Conservation (phyloP, 1,140 invertebrate genomes). For the Mylabris phalerata region DNA sequence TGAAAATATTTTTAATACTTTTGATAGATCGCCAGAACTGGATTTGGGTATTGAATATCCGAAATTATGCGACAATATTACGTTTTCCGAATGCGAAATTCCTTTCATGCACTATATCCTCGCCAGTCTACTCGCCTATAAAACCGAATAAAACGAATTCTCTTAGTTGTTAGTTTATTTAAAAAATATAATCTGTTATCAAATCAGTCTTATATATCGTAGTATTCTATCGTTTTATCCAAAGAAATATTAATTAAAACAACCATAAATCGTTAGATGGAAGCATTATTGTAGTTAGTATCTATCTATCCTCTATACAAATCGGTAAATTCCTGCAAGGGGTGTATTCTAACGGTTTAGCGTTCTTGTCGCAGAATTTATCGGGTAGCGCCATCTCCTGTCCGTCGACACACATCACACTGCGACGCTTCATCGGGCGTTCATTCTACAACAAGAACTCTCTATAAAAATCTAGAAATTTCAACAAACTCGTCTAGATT, state of each 20-base stretch:
- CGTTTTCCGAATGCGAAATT: constrained; percentile 14
- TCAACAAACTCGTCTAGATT: neutral
- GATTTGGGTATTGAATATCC: constrained; percentile 12
- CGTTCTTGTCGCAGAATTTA: constrained; percentile 52
- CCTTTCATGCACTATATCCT: constrained; percentile 24
- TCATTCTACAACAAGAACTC: constrained; percentile 34
- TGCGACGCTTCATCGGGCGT: constrained; percentile 53
- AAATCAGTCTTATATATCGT: constrained; percentile 8
- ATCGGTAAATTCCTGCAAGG: constrained; percentile 54
- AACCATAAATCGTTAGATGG: too few species aligned
- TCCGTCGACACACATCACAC: constrained; percentile 66
- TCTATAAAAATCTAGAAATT: neutral
- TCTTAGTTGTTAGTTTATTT: too few species aligned
- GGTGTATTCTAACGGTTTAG: constrained; percentile 55
- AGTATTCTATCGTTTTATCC: too few species aligned
- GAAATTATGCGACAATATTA: constrained; percentile 15
- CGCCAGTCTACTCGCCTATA: constrained; percentile 9
- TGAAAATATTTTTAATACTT: neutral
- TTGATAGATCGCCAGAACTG: constrained; percentile 9
- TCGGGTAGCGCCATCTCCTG: constrained; percentile 63
- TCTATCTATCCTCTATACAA: constrained; percentile 41
- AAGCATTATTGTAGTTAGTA: neutral
- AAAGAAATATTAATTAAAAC: too few species aligned
- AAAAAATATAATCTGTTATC: neutral
- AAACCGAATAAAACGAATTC: neutral